Evolutionary conservation across 1,140 invertebrate genomes (phyloP).

Genomic region (Chironomus striatipennis): DNA sequence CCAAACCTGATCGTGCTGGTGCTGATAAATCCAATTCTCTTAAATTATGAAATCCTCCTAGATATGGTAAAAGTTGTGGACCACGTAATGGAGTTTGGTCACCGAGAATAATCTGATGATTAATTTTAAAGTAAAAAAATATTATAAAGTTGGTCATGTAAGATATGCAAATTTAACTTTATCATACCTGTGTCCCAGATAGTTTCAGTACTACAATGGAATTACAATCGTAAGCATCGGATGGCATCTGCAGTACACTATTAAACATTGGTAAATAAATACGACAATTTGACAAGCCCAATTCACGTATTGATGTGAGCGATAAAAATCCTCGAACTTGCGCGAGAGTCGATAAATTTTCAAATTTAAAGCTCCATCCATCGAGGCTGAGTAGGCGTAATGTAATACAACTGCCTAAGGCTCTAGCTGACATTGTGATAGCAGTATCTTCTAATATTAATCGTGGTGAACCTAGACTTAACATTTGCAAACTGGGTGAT

Average conservation of each 20-base stretch:
- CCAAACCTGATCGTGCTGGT: slow-evolving; percentile 27
- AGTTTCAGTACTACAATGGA: slow-evolving; percentile 32
- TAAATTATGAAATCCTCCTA: slow-evolving; percentile 43
- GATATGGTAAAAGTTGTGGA: slow-evolving; percentile 43
- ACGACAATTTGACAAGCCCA: slow-evolving; percentile 42
- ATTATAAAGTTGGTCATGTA: too few species aligned
- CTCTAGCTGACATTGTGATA: slow-evolving; percentile 45
- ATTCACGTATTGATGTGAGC: slow-evolving; percentile 41
- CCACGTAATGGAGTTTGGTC: slow-evolving; percentile 43
- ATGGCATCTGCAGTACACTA: slow-evolving; percentile 29
- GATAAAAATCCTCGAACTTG: slow-evolving; percentile 41
- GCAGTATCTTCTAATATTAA: slow-evolving; percentile 47
- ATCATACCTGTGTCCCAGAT: slow-evolving; percentile 43
- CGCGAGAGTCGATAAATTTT: slow-evolving; percentile 42
- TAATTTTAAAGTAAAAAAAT: too few species aligned
- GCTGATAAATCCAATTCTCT: slow-evolving; percentile 44
- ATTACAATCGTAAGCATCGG: slow-evolving; percentile 34
- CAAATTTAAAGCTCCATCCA: slow-evolving; percentile 49
- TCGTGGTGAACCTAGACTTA: slow-evolving; percentile 46
- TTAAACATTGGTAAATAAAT: slow-evolving; percentile 39
- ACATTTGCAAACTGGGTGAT: slow-evolving; percentile 44
- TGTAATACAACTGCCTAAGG: slow-evolving; percentile 44
- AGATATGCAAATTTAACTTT: too few species aligned
- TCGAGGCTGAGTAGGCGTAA: slow-evolving; percentile 46
- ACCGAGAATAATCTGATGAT: slow-evolving; percentile 40